These are phyloP conservation scores for Pedionomus torquatus DNA, from an alignment of 2,113 vertebrate species.

Conservation along the genomic window DNA sequence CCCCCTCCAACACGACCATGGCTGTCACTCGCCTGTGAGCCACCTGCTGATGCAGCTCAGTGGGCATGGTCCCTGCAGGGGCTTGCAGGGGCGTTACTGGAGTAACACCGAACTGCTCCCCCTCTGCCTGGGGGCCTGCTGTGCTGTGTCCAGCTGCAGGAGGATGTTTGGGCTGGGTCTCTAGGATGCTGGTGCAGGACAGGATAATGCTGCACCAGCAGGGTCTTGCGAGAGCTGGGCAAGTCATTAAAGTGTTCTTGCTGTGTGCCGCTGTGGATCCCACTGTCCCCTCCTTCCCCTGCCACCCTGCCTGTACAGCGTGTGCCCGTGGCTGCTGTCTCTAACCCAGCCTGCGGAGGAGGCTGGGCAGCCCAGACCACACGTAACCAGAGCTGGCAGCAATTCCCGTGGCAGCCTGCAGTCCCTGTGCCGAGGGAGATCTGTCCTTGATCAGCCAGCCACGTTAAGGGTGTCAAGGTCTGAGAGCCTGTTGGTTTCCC, in stretches of 20 bases:
- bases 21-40: neutral
- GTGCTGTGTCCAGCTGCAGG: neutral
- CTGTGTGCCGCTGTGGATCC: neutral
- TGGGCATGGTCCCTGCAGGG: neutral
- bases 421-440: neutral
- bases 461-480: neutral
- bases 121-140: neutral
- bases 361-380: fast-evolving
- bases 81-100: neutral
- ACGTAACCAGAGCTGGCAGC: neutral
- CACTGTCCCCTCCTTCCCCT: neutral
- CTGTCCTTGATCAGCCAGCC: neutral
- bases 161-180: neutral
- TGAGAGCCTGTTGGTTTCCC: neutral
- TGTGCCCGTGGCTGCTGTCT: neutral
- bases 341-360: neutral
- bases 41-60: neutral
- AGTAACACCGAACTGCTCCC: neutral
- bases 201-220: neutral
- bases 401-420: neutral
- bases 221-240: neutral
- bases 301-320: neutral
- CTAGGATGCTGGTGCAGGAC: neutral
- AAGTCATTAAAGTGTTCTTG: slow-evolving; percentile 64
- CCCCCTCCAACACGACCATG: neutral